These are phyloP conservation scores for Nannospalax galili DNA, from an alignment of 2,113 vertebrate genomes.

Conservation along the genomic window DNA sequence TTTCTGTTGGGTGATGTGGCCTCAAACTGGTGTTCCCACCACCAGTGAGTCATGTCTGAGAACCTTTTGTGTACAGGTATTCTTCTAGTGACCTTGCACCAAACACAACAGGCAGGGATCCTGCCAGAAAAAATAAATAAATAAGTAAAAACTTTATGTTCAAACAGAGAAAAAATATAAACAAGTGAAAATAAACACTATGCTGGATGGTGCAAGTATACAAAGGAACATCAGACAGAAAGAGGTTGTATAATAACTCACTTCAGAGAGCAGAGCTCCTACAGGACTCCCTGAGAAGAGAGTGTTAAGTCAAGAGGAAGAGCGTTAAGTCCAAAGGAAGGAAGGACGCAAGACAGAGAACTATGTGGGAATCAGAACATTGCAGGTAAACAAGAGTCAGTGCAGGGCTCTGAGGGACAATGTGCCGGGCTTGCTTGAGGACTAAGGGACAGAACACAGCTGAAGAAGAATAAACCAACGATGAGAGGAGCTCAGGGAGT, in stretches of 20 bases:
- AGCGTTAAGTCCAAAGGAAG: background rate
- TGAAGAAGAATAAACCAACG: background rate
- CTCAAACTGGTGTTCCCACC: background rate
- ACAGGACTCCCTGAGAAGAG: background rate
- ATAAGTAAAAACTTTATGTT: background rate
- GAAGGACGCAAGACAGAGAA: background rate
- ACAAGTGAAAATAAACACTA: background rate
- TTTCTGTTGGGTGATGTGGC: accelerated
- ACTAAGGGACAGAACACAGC: background rate
- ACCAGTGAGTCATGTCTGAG: background rate
- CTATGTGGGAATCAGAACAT: accelerated
- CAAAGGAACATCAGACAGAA: background rate
- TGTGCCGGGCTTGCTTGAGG: background rate
- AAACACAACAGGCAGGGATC: background rate
- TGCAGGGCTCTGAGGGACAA: background rate
- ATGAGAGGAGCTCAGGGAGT: background rate
- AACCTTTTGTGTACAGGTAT: background rate
- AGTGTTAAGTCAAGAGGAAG: background rate
- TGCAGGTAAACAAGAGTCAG: background rate
- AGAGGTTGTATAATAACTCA: too few relatives aligned
- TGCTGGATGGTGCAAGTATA: background rate
- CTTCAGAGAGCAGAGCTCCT: too few relatives aligned
- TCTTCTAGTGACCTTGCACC: background rate
- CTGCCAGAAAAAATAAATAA: background rate
- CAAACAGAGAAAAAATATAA: background rate